Conservation (phyloP, 2,797 vertebrate genomes). For the Schizothorax lantsangensis region DNA sequence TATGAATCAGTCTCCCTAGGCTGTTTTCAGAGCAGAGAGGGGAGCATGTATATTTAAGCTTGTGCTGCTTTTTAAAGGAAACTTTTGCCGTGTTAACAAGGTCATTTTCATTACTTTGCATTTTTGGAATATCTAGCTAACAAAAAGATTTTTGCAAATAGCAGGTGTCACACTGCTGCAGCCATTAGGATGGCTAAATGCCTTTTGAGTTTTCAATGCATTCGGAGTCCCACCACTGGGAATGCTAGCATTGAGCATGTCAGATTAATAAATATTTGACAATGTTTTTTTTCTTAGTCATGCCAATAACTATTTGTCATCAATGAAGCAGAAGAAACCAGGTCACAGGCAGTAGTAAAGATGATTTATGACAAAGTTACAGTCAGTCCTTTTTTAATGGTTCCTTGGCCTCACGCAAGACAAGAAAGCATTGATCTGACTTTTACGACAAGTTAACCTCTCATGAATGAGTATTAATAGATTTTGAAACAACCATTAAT, state of each 20-base stretch:
- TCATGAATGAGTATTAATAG: slow-evolving; percentile 58
- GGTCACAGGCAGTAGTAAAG: slow-evolving; percentile 25
- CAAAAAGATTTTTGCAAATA: neutral
- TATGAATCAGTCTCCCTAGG: slow-evolving; percentile 50
- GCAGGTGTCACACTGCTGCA: neutral
- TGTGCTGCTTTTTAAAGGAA: slow-evolving; percentile 2
- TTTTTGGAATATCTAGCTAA: slow-evolving; percentile 12
- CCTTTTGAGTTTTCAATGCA: neutral
- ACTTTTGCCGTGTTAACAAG: slow-evolving; percentile 12
- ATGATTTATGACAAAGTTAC: slow-evolving; percentile 40
- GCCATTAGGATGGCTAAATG: neutral
- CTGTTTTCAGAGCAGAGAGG: slow-evolving; percentile 40
- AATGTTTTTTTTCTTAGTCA: slow-evolving; percentile 5
- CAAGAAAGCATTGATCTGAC: slow-evolving; percentile 54
- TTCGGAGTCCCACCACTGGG: neutral
- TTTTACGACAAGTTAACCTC: slow-evolving; percentile 61
- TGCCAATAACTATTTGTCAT: slow-evolving; percentile 47
- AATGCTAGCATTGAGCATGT: neutral
- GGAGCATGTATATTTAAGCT: slow-evolving; percentile 40
- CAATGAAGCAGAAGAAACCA: slow-evolving; percentile 34
- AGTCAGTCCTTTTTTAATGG: slow-evolving; percentile 33
- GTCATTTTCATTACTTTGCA: slow-evolving; percentile 19
- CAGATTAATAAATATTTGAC: slow-evolving; percentile 20
- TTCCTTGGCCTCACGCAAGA: slow-evolving; percentile 36
- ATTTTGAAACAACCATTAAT: slow-evolving; percentile 63